Base-by-base conservation (phyloP, 2,113 vertebrate species). In the Platycercus adscitus region DNA sequence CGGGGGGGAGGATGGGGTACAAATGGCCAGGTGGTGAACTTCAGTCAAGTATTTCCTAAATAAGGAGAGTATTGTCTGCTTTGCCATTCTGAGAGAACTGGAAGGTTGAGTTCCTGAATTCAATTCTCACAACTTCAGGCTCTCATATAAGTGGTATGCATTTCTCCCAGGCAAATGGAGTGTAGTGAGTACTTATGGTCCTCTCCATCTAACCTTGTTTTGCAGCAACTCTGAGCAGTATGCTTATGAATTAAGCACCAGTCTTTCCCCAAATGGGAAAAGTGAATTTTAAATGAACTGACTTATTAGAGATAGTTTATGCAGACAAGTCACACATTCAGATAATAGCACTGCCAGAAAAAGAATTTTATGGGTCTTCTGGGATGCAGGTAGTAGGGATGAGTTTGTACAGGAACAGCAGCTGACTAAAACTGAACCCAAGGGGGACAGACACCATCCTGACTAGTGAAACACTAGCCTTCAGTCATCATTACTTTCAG, bases 281-380 rank as follows among this genome's bases (percentile, higher is more conserved):
- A 93, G 69, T 86, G 83, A 86, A 91, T 95, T 93, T 96, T 86
- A 91, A 93, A 88, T 35, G 50, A 89, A 73, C 55, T 73, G 55
- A 84, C 86, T 95, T 79, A 63, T 37, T 86, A 43, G 55, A 71
- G 68, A 69, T 70, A 52, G 72, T 81, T 95, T 70, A 53, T 53
- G 60, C 25, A 83, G 75, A 61, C 29, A 31, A 88, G 79, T 73
- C 63, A 46, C 76, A 90, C 31, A 1, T 37, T 23, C 39, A 92
- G 83, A 47, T 44, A 91, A 61, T 11, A 88, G 64, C 76, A 39
- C 60, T 78, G 88, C 2, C 71, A 93, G 69, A 12, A 86, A 29
- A 88, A 71, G 39, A 80, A 52, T 25, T 7, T 43, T 6, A 29
- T 28, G 41, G 31, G 58, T 73, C 79, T 90, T 73, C 88, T 76